These are phyloP conservation scores for Pegoplata infirma DNA, from an alignment of 2,888 invertebrate species.

Conservation along the genomic window DNA sequence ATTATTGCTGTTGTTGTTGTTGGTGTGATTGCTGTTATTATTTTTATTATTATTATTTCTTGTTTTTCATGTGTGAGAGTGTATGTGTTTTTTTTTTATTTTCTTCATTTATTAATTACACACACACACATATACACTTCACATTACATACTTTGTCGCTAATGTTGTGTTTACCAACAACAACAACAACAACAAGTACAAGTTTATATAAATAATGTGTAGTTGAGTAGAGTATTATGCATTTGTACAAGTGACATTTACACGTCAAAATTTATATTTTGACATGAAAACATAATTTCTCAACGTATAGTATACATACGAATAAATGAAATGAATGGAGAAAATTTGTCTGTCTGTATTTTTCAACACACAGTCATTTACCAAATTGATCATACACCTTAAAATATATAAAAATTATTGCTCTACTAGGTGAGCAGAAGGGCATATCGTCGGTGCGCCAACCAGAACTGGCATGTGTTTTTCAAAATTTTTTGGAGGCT, in stretches of 20 bases:
- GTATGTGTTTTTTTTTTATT: constrained; percentile 4
- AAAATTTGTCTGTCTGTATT: not conserved
- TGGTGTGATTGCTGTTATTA: constrained; percentile 3
- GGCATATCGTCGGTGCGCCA: no score
- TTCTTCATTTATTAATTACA: constrained; percentile 20
- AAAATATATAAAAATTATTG: no score
- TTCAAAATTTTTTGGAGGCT: no score
- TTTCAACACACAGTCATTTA: not conserved
- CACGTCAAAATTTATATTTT: constrained; percentile 31
- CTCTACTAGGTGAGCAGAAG: no score
- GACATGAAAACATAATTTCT: constrained; percentile 20
- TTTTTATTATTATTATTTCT: constrained; percentile 11
- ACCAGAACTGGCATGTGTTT: no score
- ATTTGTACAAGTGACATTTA: constrained; percentile 31
- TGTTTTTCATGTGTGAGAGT: constrained; percentile 1
- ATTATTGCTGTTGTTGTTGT: constrained; percentile 24
- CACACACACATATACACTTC: constrained; percentile 1
- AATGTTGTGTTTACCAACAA: constrained; percentile 12
- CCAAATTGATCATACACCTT: not conserved
- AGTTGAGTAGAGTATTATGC: not conserved
- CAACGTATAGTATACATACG: not conserved
- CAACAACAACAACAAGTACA: constrained; percentile 3
- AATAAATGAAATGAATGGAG: not conserved
- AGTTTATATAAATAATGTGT: constrained; percentile 16
- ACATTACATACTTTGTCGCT: constrained; percentile 4